phyloP scores from a whole-genome alignment of 23 tunicate species.

The Halocynthia aurantium region DNA sequence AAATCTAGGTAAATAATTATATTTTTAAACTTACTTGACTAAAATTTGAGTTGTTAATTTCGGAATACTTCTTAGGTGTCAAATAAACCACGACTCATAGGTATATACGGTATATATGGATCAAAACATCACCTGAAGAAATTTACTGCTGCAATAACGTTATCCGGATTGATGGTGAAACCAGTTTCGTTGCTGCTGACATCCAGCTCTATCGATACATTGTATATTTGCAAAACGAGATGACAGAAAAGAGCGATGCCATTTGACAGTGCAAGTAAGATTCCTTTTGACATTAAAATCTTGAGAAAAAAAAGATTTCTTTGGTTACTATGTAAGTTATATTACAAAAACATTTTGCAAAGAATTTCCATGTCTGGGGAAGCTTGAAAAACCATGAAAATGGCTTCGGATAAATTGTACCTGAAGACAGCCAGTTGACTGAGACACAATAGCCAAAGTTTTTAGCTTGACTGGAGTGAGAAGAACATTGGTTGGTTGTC shows the following conservation, averaged over 20 bases:
- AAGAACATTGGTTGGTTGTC: not conserved
- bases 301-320: not conserved
- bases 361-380: too few species aligned
- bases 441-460: constrained; percentile 12
- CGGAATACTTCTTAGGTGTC: not conserved
- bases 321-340: not conserved
- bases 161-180: not conserved
- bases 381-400: too few species aligned
- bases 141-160: constrained; percentile 8
- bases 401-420: too few species aligned
- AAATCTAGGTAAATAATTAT: too few species aligned
- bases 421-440: not conserved
- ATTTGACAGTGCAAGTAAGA: not conserved
- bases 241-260: constrained; percentile 12
- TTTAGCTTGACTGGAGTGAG: constrained; percentile 1
- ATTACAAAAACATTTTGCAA: too few species aligned
- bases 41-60: too few species aligned
- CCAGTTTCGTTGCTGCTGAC: not conserved
- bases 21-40: too few species aligned
- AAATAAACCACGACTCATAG: not conserved
- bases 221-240: not conserved
- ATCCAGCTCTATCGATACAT: not conserved
- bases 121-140: constrained; percentile 17
- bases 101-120: not conserved
- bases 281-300: constrained; percentile 1